A percentile compares a stretch with the other conserved stretches of the same genome.
Evolutionary conservation across 2,113 vertebrate genomes (phyloP).

Genomic region (Hymenochirus boettgeri): DNA sequence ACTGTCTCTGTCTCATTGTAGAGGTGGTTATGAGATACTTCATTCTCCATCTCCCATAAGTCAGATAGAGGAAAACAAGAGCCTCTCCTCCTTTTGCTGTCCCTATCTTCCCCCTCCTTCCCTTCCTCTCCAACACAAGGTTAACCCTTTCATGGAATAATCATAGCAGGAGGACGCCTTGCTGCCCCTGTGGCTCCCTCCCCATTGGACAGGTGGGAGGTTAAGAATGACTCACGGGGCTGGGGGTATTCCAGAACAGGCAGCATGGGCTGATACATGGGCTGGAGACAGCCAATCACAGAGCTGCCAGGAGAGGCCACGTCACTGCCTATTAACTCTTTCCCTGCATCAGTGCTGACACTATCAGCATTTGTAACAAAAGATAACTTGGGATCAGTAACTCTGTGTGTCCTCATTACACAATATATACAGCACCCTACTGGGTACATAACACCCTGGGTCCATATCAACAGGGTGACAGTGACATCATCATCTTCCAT

Average conservation of each 20-base stretch:
- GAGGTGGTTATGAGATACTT: too few relatives aligned
- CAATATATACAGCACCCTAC: too few relatives aligned
- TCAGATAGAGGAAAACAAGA: constrained; percentile 23
- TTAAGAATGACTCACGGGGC: constrained; percentile 11
- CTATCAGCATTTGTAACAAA: too few relatives aligned
- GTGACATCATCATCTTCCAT: too few relatives aligned
- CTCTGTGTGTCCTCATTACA: too few relatives aligned
- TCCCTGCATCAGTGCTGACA: background rate
- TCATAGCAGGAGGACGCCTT: background rate
- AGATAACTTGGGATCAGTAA: too few relatives aligned
- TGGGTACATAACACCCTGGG: too few relatives aligned
- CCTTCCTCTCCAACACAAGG: background rate
- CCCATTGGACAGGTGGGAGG: background rate
- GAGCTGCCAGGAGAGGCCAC: background rate
- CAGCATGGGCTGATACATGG: constrained; percentile 27
- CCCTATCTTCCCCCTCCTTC: background rate
- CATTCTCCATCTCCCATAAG: constrained; percentile 22
- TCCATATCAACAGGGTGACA: too few relatives aligned
- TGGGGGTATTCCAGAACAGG: constrained; percentile 20
- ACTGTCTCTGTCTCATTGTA: too few relatives aligned
- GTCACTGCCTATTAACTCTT: background rate
- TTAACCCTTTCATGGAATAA: too few relatives aligned
- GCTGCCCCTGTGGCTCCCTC: background rate
- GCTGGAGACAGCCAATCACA: constrained; percentile 5
- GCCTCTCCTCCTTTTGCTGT: too few relatives aligned